A percentile compares a stretch with the other conserved stretches of the same genome.
Conservation (phyloP, 2,113 vertebrate genomes). For the Eurypyga helias region DNA sequence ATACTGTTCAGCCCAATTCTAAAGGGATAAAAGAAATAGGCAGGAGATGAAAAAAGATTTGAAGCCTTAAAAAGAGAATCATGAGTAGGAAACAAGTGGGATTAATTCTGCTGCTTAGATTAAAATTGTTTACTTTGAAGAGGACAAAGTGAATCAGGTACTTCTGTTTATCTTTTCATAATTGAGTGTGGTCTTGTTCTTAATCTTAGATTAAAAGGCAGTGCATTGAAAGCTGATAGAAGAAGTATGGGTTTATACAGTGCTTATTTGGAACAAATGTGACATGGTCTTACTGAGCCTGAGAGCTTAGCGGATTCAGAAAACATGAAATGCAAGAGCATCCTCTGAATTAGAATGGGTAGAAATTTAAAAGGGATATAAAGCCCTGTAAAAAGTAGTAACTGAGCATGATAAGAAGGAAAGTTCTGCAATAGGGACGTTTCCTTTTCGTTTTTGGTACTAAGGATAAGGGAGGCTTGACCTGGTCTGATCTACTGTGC, state of each 20-base stretch:
- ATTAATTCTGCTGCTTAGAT: slow-evolving; percentile 11
- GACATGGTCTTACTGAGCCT: background rate
- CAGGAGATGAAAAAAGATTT: background rate
- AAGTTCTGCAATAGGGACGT: background rate
- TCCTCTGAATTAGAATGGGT: background rate
- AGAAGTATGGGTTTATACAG: background rate
- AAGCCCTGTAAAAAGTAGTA: background rate
- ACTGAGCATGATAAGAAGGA: background rate
- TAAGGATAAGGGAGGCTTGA: background rate
- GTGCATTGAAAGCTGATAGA: background rate
- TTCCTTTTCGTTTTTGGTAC: background rate
- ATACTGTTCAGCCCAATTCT: background rate
- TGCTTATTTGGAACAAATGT: background rate
- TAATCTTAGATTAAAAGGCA: background rate
- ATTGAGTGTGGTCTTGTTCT: background rate
- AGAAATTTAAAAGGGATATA: background rate
- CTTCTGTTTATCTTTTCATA: slow-evolving; percentile 1
- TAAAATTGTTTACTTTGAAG: background rate
- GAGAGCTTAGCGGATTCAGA: background rate
- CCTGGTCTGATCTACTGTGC: background rate
- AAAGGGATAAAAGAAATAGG: background rate
- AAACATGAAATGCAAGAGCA: background rate
- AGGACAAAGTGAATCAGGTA: background rate
- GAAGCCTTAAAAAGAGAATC: slow-evolving; percentile 7
- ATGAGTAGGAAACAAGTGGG: background rate